phyloP scores from a whole-genome alignment of 2,797 vertebrate species.

The Propithecus deckenii region DNA sequence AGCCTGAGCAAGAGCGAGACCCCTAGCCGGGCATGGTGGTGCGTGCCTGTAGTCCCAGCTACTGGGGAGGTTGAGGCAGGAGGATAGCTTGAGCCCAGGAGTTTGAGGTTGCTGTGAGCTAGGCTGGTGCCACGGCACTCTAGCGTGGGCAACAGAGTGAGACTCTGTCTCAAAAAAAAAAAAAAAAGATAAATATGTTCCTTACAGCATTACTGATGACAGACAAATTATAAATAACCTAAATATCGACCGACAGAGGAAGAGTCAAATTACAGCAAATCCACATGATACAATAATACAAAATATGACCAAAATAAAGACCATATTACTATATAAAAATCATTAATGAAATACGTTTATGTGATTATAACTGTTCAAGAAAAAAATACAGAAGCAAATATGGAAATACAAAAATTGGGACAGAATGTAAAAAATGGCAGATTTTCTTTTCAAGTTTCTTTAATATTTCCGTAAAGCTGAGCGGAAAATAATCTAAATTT shows the following conservation, averaged over 20 bases:
- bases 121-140: no score
- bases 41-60: no score
- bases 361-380: background rate
- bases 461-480: background rate
- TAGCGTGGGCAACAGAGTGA: no score
- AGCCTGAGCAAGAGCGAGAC: no score
- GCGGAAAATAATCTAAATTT: background rate
- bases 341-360: background rate
- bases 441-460: background rate
- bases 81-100: no score
- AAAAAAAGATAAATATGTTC: background rate
- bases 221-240: background rate
- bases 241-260: background rate
- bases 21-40: no score
- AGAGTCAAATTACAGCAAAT: background rate
- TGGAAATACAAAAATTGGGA: background rate
- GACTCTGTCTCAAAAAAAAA: no score
- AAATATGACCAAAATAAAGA: background rate
- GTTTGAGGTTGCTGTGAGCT: no score
- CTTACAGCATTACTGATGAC: background rate
- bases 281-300: background rate
- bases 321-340: background rate
- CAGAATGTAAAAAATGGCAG: background rate
- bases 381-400: slow-evolving; percentile 11
- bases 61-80: no score